Percentiles rank a stretch among this genome's conserved stretches.
Conservation (phyloP, 2,888 invertebrate species). For the Drosophila dives region DNA sequence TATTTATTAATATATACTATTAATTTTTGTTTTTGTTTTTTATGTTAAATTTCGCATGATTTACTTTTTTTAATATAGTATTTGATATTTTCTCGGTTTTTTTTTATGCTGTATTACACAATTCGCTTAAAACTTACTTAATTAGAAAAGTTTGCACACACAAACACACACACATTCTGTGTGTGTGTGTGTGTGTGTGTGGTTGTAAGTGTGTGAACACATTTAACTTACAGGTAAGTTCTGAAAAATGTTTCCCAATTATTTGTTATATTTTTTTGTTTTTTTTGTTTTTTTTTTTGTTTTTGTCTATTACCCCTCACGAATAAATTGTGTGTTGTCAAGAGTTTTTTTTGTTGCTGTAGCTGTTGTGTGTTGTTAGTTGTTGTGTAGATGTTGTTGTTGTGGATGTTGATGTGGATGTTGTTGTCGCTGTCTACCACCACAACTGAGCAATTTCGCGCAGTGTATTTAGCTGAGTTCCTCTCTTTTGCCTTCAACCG, state of each 20-base stretch:
- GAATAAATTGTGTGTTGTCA: slow-evolving; percentile 67
- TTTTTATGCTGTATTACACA: slow-evolving; percentile 55
- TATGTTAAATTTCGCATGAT: slow-evolving; percentile 69
- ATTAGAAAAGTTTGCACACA: slow-evolving; percentile 69
- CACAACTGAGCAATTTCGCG: slow-evolving; percentile 54
- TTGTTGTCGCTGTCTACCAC: slow-evolving; percentile 33
- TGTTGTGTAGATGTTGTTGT: slow-evolving; percentile 33
- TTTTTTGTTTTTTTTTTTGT: slow-evolving; percentile 21
- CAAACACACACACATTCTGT: slow-evolving; percentile 39
- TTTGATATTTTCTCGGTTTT: slow-evolving; percentile 60
- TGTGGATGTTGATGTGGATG: slow-evolving; percentile 1
- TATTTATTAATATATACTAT: slow-evolving; percentile 56
- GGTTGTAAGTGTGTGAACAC: slow-evolving; percentile 44
- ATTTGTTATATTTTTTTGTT: slow-evolving; percentile 24
- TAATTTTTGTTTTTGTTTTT: slow-evolving; percentile 46
- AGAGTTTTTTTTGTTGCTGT: slow-evolving; percentile 38
- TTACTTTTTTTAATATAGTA: slow-evolving; percentile 58
- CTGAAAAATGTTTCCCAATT: slow-evolving; percentile 38
- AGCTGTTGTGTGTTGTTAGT: slow-evolving; percentile 42
- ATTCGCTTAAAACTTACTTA: slow-evolving; percentile 72
- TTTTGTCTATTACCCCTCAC: slow-evolving; percentile 55
- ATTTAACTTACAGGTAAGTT: slow-evolving; percentile 76
- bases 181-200: slow-evolving; percentile 39
- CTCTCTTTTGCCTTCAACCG: slow-evolving; percentile 11
- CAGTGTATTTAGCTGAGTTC: slow-evolving; percentile 70